Evolutionary conservation across 2,888 invertebrate genomes (phyloP).

Genomic region (Diarsia rubi): DNA sequence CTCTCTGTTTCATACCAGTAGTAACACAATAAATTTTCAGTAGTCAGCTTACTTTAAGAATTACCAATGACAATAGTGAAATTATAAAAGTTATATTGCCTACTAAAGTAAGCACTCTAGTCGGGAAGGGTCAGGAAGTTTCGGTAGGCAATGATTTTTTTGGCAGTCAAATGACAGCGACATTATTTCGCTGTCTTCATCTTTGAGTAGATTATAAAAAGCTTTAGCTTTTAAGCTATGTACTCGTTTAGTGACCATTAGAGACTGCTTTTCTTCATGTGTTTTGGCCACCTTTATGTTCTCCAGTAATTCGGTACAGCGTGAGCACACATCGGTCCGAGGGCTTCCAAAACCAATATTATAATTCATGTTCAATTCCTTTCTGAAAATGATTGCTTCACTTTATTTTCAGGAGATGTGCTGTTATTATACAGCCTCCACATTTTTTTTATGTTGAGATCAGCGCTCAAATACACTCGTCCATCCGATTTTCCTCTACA

Average conservation of each 20-base stretch:
- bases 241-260: constrained; percentile 18
- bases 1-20: constrained; percentile 34
- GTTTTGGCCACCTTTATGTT: constrained; percentile 16
- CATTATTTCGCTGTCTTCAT: constrained; percentile 9
- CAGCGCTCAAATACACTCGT: constrained; percentile 13
- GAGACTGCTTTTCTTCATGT: constrained; percentile 20
- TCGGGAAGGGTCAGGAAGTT: constrained; percentile 33
- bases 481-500: constrained; percentile 16
- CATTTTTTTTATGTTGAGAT: constrained; percentile 21
- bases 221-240: constrained; percentile 17
- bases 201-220: constrained; percentile 11
- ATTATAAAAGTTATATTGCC: constrained; percentile 37
- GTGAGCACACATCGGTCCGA: constrained; percentile 24
- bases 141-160: constrained; percentile 35
- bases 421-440: constrained; percentile 8
- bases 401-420: constrained; percentile 17
- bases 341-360: constrained; percentile 28
- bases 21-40: constrained; percentile 31
- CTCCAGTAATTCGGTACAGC: constrained; percentile 22
- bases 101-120: constrained; percentile 27
- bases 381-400: constrained; percentile 22
- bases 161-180: constrained; percentile 31
- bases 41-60: constrained; percentile 28
- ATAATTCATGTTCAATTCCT: constrained; percentile 20
- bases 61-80: constrained; percentile 30